Conservation (phyloP, 2,797 vertebrate genomes). For the Notoglanidium macrostoma region DNA sequence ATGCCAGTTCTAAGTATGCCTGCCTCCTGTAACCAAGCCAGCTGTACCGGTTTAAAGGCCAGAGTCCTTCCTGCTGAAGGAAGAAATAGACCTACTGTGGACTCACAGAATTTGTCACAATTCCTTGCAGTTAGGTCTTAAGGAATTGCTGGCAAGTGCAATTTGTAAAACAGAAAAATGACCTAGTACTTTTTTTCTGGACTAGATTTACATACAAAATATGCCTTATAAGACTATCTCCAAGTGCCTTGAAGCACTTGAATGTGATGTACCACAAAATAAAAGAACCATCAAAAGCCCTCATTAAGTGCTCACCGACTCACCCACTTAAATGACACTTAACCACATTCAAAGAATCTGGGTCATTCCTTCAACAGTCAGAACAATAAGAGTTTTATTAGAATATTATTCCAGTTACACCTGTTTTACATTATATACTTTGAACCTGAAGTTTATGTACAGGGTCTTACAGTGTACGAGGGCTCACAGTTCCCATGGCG, state of each 20-base stretch:
- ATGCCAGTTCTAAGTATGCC: conserved; percentile 24
- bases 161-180: conserved; percentile 6
- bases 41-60: conserved; percentile 13
- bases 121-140: background rate
- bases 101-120: background rate
- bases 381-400: conserved; percentile 69
- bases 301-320: background rate
- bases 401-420: conserved; percentile 64
- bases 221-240: background rate
- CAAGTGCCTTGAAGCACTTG: background rate
- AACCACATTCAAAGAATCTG: background rate
- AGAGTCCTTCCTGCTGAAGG: background rate
- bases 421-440: conserved; percentile 64
- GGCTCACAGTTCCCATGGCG: conserved; percentile 60
- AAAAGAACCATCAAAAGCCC: background rate
- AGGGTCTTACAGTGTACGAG: conserved; percentile 63
- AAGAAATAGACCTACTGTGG: background rate
- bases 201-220: background rate
- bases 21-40: conserved; percentile 19
- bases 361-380: conserved; percentile 55
- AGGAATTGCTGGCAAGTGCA: background rate
- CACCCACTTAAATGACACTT: background rate
- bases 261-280: background rate
- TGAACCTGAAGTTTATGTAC: conserved; percentile 67
- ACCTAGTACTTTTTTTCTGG: background rate